Percentiles rank a stretch among this genome's conserved stretches.
Evolutionary conservation across 2,113 vertebrate species (phyloP).

Genomic region (Trochalopteron elliotii): DNA sequence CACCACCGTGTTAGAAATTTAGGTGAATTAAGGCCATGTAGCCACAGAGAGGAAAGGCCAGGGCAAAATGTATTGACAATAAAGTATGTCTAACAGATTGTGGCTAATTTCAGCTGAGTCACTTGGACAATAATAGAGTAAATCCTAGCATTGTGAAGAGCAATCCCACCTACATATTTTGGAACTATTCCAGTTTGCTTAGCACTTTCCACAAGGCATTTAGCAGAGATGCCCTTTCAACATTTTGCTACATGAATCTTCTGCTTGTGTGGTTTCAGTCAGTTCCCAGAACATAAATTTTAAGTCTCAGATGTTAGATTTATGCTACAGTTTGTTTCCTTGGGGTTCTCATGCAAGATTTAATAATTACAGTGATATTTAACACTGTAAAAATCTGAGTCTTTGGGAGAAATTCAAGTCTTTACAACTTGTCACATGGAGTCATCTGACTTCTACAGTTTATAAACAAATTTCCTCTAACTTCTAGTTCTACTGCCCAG

Average conservation of each 20-base stretch:
- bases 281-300: background rate
- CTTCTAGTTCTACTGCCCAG: background rate
- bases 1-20: background rate
- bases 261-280: background rate
- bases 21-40: background rate
- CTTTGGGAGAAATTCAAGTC: background rate
- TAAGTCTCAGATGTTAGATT: background rate
- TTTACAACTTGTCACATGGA: background rate
- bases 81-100: background rate
- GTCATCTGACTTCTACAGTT: background rate
- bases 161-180: slow-evolving; percentile 44
- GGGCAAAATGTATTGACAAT: background rate
- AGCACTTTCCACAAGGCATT: background rate
- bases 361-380: background rate
- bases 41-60: background rate
- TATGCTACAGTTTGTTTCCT: background rate
- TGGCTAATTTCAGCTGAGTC: slow-evolving; percentile 30
- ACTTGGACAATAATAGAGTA: slow-evolving; percentile 32
- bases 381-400: background rate
- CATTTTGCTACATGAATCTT: background rate
- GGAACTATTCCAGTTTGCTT: slow-evolving; percentile 25
- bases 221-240: background rate
- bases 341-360: background rate
- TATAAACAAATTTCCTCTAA: background rate
- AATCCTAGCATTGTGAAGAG: slow-evolving; percentile 41